Evolutionary conservation across 2,888 invertebrate genomes (phyloP), one percentile per base, ranked within the genome.

Genomic region (Agriopis marginaria): DNA sequence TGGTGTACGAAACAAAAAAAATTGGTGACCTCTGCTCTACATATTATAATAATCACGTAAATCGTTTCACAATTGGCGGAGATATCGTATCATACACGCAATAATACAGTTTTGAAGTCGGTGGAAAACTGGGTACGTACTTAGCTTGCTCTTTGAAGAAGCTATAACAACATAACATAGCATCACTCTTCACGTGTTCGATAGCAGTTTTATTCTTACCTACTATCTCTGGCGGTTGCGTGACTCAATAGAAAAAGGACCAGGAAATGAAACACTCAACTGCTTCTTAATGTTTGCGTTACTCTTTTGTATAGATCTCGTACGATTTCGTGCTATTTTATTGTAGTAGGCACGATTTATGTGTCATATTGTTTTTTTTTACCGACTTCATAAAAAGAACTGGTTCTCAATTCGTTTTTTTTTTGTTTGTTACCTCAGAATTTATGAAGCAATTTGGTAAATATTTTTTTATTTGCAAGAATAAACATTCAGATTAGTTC

Each of bases 211-310:
- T 83, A 82, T 81, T 79, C 23, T 8, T 53, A 63, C 23, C 80
- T 68, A 66, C 55, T 74, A 68, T 70, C 68, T 73, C 74, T 71
- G 68, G 74, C 61, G 77, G 75, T 79, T 79, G 82, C 83, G 82
- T 84, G 86, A 76, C 77, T 79, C 77, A 77, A 80, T 82, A 77
- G 77, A 79, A 79, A 81, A 82, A 80, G 65, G 80, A 81, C 78
- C 84, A 83, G 89, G 89, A 88, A 87, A 88, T 86, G 85, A 89
- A 84, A 82, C 86, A 85, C 84, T 86, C 83, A 32, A 78, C 75
- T 77, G 77, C 80, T 83, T 86, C 53, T 87, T 83, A 86, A 83
- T 84, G 79, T 82, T 81, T 82, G 78, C 81, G 75, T 84, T 75
- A 83, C 68, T 71, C 72, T 79, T 81, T 75, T 77, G 72, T 77